A percentile compares a stretch with the other conserved stretches of the same genome.
Evolutionary conservation across 2,888 invertebrate species (phyloP).

Genomic region (Agrotis exclamationis): DNA sequence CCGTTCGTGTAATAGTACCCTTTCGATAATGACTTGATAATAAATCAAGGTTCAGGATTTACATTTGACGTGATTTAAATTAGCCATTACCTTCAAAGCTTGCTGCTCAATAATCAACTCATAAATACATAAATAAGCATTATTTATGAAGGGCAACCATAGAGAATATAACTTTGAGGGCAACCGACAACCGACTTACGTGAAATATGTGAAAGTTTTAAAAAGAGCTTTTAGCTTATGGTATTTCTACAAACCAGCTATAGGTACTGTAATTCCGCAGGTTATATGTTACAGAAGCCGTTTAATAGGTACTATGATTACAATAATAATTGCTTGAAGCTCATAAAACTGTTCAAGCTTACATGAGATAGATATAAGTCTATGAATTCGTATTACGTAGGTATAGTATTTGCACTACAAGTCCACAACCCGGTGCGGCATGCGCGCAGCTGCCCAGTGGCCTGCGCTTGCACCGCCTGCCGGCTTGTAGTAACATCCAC

Average conservation of each 20-base stretch:
- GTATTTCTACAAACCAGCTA: neutral
- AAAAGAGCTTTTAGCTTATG: neutral
- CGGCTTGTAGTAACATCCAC: slow-evolving; percentile 73
- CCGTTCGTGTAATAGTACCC: slow-evolving; percentile 60
- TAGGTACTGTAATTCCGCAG: neutral
- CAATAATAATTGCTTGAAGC: neutral
- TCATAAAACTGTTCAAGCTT: neutral
- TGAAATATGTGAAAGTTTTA: slow-evolving; percentile 15
- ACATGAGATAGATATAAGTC: slow-evolving; percentile 1
- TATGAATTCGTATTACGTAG: slow-evolving; percentile 12
- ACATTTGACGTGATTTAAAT: slow-evolving; percentile 57
- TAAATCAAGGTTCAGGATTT: slow-evolving; percentile 63
- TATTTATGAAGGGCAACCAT: slow-evolving; percentile 16
- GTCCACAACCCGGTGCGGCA: slow-evolving; percentile 56
- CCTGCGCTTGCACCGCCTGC: slow-evolving; percentile 44
- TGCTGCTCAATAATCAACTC: slow-evolving; percentile 21
- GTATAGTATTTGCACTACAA: slow-evolving; percentile 26
- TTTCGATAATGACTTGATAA: slow-evolving; percentile 60
- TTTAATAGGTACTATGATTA: neutral
- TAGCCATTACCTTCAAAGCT: slow-evolving; percentile 48
- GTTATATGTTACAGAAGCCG: neutral
- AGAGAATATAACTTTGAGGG: too few species aligned
- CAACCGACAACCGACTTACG: neutral
- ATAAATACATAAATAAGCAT: slow-evolving; percentile 23
- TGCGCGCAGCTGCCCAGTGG: slow-evolving; percentile 64